Evolutionary conservation across 2,113 vertebrate species (phyloP).

Genomic region (Onychostruthus taczanowskii): DNA sequence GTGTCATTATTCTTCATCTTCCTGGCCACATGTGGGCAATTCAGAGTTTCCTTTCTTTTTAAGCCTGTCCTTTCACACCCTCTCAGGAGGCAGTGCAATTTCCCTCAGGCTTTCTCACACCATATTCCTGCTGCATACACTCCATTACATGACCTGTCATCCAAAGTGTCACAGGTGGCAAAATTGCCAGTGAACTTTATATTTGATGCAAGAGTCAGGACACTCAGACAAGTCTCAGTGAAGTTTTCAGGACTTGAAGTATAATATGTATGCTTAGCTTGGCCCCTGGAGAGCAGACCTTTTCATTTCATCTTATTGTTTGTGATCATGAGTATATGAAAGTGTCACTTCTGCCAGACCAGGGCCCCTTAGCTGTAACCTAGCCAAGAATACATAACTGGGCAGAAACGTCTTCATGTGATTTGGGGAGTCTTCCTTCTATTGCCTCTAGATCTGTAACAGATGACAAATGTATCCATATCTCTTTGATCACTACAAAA

Average conservation of each 20-base stretch:
- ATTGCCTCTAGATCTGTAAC: constrained; percentile 1
- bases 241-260: background rate
- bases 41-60: background rate
- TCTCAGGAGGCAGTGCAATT: background rate
- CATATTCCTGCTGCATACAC: background rate
- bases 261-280: background rate
- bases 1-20: background rate
- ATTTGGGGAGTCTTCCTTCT: background rate
- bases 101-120: background rate
- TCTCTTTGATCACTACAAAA: constrained; percentile 46
- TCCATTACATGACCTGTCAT: background rate
- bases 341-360: background rate
- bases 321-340: background rate
- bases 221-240: background rate
- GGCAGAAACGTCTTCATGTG: background rate
- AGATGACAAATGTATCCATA: constrained; percentile 17
- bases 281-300: background rate
- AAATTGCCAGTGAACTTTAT: background rate
- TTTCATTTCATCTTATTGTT: background rate
- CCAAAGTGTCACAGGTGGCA: background rate
- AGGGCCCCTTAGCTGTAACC: background rate
- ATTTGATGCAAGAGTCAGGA: background rate
- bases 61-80: background rate
- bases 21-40: background rate
- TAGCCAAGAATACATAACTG: background rate